Conservation (phyloP, 2,797 vertebrate genomes). For the Acipenser ruthenus region DNA sequence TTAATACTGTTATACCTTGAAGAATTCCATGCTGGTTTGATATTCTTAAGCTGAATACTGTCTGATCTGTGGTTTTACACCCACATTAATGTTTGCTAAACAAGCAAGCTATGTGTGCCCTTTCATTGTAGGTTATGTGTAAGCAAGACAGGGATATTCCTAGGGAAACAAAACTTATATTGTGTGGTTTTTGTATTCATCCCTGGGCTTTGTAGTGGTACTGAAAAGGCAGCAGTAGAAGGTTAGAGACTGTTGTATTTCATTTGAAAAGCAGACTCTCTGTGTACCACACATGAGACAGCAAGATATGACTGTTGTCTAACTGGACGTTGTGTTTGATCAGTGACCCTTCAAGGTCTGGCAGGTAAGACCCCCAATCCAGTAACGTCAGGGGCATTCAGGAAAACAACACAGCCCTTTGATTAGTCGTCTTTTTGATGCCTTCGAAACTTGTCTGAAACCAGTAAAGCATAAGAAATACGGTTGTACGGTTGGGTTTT, state of each 20-base stretch:
- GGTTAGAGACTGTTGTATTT: slow-evolving; percentile 5
- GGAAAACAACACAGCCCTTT: slow-evolving; percentile 62
- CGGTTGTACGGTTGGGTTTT: not conserved
- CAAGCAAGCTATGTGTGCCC: too few relatives aligned
- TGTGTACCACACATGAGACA: slow-evolving; percentile 40
- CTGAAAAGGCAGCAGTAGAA: not conserved
- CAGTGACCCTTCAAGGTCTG: slow-evolving; percentile 62
- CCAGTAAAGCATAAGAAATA: slow-evolving; percentile 49
- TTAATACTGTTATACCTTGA: too few relatives aligned
- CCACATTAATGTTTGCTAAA: too few relatives aligned
- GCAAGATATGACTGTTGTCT: slow-evolving; percentile 44
- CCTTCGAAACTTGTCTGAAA: slow-evolving; percentile 30
- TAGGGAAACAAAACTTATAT: not conserved
- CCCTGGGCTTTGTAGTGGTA: not conserved
- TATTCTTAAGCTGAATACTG: too few relatives aligned
- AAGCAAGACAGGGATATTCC: too few relatives aligned
- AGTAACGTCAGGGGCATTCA: slow-evolving; percentile 57
- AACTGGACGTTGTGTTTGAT: slow-evolving; percentile 60
- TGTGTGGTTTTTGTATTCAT: not conserved
- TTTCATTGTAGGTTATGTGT: too few relatives aligned
- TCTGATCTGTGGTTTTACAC: too few relatives aligned
- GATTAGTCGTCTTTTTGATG: slow-evolving; percentile 55
- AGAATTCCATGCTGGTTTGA: too few relatives aligned
- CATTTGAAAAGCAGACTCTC: slow-evolving; percentile 23
- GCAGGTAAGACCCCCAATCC: slow-evolving; percentile 52